Evolutionary conservation across 2,888 invertebrate species (phyloP).

Genomic region (Taenaris catops): DNA sequence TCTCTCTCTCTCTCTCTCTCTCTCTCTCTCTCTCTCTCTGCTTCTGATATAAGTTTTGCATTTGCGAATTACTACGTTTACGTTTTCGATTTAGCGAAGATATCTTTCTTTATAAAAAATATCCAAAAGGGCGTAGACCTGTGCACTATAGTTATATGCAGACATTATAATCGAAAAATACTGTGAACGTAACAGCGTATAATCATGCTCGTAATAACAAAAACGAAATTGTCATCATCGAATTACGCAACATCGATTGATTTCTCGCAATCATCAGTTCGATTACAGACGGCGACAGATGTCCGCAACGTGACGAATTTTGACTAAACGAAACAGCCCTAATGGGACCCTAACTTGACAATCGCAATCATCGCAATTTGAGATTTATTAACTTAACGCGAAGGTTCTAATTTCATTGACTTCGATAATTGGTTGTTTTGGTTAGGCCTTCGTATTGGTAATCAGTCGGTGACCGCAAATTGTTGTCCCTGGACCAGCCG

Average conservation of each 20-base stretch:
- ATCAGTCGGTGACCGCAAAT: constrained; percentile 78
- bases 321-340: constrained; percentile 46
- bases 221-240: constrained; percentile 74
- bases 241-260: constrained; percentile 69
- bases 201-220: constrained; percentile 54
- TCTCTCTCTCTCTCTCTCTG: too few species aligned
- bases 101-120: too few species aligned
- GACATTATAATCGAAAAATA: too few species aligned
- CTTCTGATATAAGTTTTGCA: too few species aligned
- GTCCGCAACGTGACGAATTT: constrained; percentile 78
- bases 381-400: constrained; percentile 17
- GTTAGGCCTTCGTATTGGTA: constrained; percentile 61
- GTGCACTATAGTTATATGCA: too few species aligned
- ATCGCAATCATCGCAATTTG: constrained; percentile 18
- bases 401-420: constrained; percentile 30
- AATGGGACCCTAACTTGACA: constrained; percentile 34
- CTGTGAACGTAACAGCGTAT: constrained; percentile 41
- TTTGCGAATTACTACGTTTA: too few species aligned
- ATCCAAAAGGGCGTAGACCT: too few species aligned
- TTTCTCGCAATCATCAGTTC: constrained; percentile 52
- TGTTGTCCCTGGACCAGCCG: constrained; percentile 76
- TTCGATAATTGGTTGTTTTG: constrained; percentile 38
- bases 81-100: too few species aligned
- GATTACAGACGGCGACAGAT: constrained; percentile 74
- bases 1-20: too few species aligned